Conservation (phyloP, 2,888 invertebrate species). For the Charanyca ferruginea region DNA sequence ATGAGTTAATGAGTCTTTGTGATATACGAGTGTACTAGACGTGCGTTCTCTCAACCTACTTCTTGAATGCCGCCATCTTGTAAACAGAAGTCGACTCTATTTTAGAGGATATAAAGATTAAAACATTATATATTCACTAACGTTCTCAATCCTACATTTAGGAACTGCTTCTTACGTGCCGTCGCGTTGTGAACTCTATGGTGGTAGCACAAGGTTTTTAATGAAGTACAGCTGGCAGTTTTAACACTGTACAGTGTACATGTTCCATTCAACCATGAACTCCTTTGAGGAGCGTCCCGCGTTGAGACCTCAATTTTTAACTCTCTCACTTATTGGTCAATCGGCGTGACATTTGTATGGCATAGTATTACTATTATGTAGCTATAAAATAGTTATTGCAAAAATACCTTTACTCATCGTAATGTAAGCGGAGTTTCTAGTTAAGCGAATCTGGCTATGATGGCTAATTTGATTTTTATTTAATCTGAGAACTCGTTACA, state of each 20-base stretch:
- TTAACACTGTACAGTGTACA: slow-evolving; percentile 84
- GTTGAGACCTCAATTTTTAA: slow-evolving; percentile 90
- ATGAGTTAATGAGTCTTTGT: slow-evolving; percentile 88
- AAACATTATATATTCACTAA: slow-evolving; percentile 76
- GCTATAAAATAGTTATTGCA: slow-evolving; percentile 76
- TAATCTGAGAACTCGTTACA: slow-evolving; percentile 23
- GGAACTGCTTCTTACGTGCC: slow-evolving; percentile 79
- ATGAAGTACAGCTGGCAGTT: slow-evolving; percentile 69
- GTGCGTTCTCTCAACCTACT: slow-evolving; percentile 90
- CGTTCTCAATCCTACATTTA: slow-evolving; percentile 89
- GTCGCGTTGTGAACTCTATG: slow-evolving; percentile 79
- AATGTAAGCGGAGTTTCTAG: slow-evolving; percentile 29
- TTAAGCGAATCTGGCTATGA: slow-evolving; percentile 22
- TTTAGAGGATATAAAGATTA: slow-evolving; percentile 78
- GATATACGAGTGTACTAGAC: slow-evolving; percentile 87
- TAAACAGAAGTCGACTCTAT: slow-evolving; percentile 83
- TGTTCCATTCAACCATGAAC: slow-evolving; percentile 90
- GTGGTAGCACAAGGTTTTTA: slow-evolving; percentile 71
- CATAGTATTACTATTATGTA: slow-evolving; percentile 79
- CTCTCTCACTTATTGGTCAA: slow-evolving; percentile 90
- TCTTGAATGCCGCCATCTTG: slow-evolving; percentile 83
- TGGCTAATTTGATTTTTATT: slow-evolving; percentile 28
- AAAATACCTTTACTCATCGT: slow-evolving; percentile 64
- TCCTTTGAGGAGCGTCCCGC: slow-evolving; percentile 89
- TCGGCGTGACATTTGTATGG: slow-evolving; percentile 87